Evolutionary conservation across 92 coral and sea anemone genomes (phyloP), one percentile per base, ranked within the genome.

Genomic region (Chrysogorgia sp.): DNA sequence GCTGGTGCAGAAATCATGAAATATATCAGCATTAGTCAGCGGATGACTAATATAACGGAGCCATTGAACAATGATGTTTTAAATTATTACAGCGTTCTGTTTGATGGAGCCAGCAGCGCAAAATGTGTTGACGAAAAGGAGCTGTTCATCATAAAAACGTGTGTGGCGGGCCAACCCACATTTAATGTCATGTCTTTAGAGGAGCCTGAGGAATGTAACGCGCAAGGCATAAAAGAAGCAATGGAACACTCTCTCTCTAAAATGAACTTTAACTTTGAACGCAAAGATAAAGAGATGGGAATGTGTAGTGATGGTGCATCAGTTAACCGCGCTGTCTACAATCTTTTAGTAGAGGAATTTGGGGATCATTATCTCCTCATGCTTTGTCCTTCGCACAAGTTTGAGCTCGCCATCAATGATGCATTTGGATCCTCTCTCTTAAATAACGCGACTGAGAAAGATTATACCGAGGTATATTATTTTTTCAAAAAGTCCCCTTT

Each of bases 281-380:
- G 53, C 0, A 12, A 3, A 1, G 23, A 68, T 0, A 43, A 68
- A 10, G 75, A 68, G 40, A 37, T 68, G 1, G 58, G 75, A 25
- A 43, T 68, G 58, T 43, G 75, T 22, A 9, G 20, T 17, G 75
- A 68, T 47, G 40, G 59, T 10, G 75, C 75, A n/a, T 24, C 58
- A 1, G 59, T 67, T 61, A 61, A 61, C 40, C 37, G 40, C 40
- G 67, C 67, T 1, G 40, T 61, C n/a, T 61, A 61, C 40, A 61
- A 61, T 29, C 40, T 61, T 26, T 61, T 61, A 61, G 40, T 1
- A 26, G 67, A 25, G 57, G 75, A 67, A 43, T 23, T 67, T 41
- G 57, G 75, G 34, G 56, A 40, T 43, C 75, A 67, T 24, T 67
- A 67, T 41, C 33, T 43, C 17, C 34, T 40, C 2, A 41, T 67